These are phyloP conservation scores for Sarcophilus harrisii DNA, from an alignment of 2,797 vertebrate species.

Conservation along the genomic window DNA sequence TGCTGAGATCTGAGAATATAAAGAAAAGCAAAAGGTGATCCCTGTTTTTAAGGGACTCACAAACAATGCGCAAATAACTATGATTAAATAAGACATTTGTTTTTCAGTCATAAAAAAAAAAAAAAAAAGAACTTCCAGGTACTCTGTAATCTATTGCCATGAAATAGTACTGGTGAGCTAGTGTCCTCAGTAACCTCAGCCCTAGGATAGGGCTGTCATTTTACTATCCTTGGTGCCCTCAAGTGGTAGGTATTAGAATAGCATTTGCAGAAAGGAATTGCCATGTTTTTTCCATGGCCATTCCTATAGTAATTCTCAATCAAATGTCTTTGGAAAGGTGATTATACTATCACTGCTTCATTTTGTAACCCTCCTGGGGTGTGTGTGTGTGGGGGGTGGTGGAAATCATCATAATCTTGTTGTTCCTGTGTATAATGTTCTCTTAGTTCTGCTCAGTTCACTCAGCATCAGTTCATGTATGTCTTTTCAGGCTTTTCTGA, in stretches of 20 bases:
- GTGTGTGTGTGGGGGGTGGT: background rate
- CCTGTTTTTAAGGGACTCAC: background rate
- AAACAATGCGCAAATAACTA: background rate
- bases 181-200: background rate
- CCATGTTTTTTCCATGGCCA: background rate
- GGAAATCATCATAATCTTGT: no score
- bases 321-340: constrained; percentile 27
- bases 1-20: background rate
- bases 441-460: no score
- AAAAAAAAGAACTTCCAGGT: constrained; percentile 42
- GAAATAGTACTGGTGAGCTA: constrained; percentile 33
- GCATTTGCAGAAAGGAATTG: constrained; percentile 1
- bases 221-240: constrained; percentile 64
- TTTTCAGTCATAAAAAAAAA: background rate
- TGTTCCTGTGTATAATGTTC: no score
- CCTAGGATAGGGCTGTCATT: background rate
- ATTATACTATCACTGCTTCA: constrained; percentile 6
- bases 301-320: constrained; percentile 4
- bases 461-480: no score
- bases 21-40: background rate
- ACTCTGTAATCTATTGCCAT: constrained; percentile 28
- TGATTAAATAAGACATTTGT: background rate
- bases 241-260: constrained; percentile 66
- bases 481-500: no score
- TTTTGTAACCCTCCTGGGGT: background rate